Evolutionary conservation across 2,113 vertebrate genomes (phyloP), one percentile per base, ranked within the genome.

Genomic region (Oncorhynchus masou): DNA sequence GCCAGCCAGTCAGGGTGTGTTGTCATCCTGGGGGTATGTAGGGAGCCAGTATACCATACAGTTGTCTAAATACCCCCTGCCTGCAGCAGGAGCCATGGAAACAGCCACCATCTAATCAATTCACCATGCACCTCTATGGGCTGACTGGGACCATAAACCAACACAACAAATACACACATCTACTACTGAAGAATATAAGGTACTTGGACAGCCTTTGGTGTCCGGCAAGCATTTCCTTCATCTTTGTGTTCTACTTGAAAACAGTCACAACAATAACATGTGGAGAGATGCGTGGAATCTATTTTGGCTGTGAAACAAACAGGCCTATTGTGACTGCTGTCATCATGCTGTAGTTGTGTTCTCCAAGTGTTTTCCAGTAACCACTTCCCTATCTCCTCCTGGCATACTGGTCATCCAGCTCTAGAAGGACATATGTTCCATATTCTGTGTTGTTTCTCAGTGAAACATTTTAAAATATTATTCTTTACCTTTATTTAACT

Each of bases 91-190:
- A 90, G 89, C 90, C 90, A 85, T 82, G 82, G 79, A 85, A 91
- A 90, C 87, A 79, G 80, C 85, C 75, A 74, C 84, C 85, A 87
- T 80, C 82, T 78, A 89, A 91, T 91, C 90, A 90, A 91, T 91
- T 84, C 84, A 79, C 86, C 84, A 81, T 79, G 82, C 84, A 75
- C 77, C 76, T 86, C 83, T 80, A 81, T 69, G 80, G 84, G 78
- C 82, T 80, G 76, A 60, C 74, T 84, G 68, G 72, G 79, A 85
- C 79, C 74, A 81, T 77, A 81, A 85, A 87, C 79, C 77, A 76
- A 79, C 39, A 68, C 59, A 59, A 68, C 71, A 77, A 54, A 71
- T 45, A 51, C 20, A 51, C 3, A 70, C 45, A 51, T 51, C 49
- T 51, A 16, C 11, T 51, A 65, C 34, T 49, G 62, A 34, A 13